Percentiles rank a stretch among this genome's conserved stretches.
These are phyloP conservation scores for Leucania comma DNA, from an alignment of 2,888 invertebrate genomes.

Conservation along the genomic window DNA sequence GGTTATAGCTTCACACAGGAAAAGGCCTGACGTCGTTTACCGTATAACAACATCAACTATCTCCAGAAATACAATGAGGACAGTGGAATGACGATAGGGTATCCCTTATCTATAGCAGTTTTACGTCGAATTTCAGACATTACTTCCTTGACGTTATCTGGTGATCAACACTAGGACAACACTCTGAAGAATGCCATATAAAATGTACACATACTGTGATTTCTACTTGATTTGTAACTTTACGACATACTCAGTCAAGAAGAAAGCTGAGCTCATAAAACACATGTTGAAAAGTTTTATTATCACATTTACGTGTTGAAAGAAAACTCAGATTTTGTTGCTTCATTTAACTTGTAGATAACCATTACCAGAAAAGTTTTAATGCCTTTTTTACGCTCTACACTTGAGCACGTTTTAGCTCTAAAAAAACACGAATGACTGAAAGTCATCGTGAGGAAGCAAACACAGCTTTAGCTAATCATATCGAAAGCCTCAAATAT, in stretches of 20 bases:
- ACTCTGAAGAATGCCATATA: background rate
- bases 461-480: slow-evolving; percentile 2
- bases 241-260: background rate
- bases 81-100: no score
- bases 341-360: background rate
- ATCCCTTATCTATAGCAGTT: no score
- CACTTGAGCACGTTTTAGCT: slow-evolving; percentile 8
- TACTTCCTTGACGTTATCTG: no score
- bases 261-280: background rate
- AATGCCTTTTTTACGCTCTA: background rate
- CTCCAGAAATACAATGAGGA: no score
- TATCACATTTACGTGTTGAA: slow-evolving; percentile 4
- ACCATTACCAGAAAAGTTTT: background rate
- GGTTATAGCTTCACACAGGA: no score
- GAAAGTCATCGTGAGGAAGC: background rate
- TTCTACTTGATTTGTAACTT: slow-evolving; percentile 5
- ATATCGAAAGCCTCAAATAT: slow-evolving; percentile 6
- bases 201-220: background rate
- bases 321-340: background rate
- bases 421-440: slow-evolving; percentile 8
- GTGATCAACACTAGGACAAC: no score
- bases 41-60: no score
- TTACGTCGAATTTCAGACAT: no score
- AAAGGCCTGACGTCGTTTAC: no score
- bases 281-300: background rate